Conservation (phyloP, 2,113 vertebrate genomes). For the Datnioides undecimradiatus region DNA sequence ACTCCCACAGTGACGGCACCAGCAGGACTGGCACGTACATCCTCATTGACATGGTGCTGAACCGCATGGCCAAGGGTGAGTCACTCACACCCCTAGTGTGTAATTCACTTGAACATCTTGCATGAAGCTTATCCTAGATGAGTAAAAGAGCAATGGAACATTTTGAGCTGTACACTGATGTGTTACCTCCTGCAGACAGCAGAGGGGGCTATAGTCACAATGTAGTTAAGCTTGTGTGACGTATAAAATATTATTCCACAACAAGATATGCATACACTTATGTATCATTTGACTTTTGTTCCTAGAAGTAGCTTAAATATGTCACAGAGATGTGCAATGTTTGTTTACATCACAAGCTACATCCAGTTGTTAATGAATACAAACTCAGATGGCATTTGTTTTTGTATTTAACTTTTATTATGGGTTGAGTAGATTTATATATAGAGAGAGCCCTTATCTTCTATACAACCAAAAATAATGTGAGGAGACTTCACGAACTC, state of each 20-base stretch:
- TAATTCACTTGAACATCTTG: background rate
- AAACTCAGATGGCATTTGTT: too few relatives aligned
- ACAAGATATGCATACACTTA: background rate
- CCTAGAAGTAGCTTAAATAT: background rate
- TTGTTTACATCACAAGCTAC: too few relatives aligned
- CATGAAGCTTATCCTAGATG: background rate
- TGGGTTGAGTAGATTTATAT: too few relatives aligned
- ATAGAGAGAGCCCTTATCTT: background rate
- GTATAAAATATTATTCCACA: background rate
- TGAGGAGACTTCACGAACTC: background rate
- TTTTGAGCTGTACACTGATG: background rate
- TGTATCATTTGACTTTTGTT: background rate
- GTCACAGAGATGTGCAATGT: too few relatives aligned
- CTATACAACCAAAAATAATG: background rate
- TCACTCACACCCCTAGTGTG: background rate
- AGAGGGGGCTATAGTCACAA: slow-evolving; percentile 18
- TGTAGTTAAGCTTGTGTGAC: background rate
- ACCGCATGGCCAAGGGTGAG: slow-evolving; percentile 98
- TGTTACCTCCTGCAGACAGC: slow-evolving; percentile 7
- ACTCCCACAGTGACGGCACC: slow-evolving; percentile 89
- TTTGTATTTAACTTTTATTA: too few relatives aligned
- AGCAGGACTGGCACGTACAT: slow-evolving; percentile 94
- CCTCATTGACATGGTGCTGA: slow-evolving; percentile 98
- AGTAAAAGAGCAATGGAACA: background rate
- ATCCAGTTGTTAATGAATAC: too few relatives aligned